Percentiles rank a stretch among this genome's conserved stretches.
These are phyloP conservation scores for Hydraecia micacea DNA, from an alignment of 2,888 invertebrate species.

Conservation along the genomic window DNA sequence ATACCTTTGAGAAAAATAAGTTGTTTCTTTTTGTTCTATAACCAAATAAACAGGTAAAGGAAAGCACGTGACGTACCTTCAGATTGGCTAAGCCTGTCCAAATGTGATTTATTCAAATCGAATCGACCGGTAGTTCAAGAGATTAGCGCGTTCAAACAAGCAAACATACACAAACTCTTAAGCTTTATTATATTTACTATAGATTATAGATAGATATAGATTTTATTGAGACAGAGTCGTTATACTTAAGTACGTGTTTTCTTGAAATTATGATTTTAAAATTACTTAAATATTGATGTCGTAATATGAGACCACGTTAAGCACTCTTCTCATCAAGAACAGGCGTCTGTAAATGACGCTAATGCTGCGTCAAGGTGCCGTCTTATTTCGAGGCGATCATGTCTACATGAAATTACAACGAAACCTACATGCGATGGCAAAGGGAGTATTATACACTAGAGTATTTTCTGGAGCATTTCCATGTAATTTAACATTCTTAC, in stretches of 20 bases:
- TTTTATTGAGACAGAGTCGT: background rate
- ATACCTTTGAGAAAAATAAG: conserved; percentile 27
- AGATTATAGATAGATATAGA: no score
- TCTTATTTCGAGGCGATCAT: background rate
- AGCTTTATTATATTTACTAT: no score
- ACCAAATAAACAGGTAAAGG: background rate
- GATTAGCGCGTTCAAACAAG: no score
- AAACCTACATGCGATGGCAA: background rate
- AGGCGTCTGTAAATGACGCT: background rate
- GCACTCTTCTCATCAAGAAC: background rate
- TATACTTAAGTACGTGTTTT: no score
- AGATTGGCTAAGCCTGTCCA: background rate
- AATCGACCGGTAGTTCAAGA: no score
- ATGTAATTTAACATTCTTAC: no score
- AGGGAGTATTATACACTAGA: no score
- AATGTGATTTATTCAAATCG: background rate
- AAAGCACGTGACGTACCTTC: background rate
- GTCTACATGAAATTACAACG: background rate
- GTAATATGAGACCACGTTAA: background rate
- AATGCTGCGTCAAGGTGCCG: background rate
- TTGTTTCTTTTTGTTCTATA: conserved; percentile 35
- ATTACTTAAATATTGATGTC: background rate
- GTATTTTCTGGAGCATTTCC: no score
- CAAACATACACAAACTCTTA: no score
- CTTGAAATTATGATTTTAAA: background rate